Evolutionary conservation across 1,140 invertebrate genomes (phyloP).

Genomic region (Drosophila mayri): DNA sequence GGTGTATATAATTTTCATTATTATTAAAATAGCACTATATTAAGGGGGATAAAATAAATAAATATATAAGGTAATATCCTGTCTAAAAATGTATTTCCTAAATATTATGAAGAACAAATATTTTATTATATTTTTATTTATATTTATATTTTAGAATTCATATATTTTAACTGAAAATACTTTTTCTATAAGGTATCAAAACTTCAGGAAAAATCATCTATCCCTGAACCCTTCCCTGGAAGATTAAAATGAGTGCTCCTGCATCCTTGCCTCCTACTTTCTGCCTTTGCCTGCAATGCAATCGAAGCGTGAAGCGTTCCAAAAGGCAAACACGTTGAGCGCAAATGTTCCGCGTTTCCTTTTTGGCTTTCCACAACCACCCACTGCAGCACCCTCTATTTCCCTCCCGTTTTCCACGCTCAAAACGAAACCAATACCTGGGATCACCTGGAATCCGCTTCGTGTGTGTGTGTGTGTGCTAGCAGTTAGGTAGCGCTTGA

Average conservation of each 20-base stretch:
- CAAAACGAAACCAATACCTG: slow-evolving; percentile 47
- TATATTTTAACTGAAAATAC: too few relatives aligned
- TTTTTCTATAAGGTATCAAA: not conserved
- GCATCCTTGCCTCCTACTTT: not conserved
- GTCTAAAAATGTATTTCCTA: not conserved
- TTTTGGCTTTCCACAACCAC: slow-evolving; percentile 61
- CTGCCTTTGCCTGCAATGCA: slow-evolving; percentile 56
- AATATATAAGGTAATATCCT: too few relatives aligned
- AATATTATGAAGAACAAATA: not conserved
- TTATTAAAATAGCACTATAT: not conserved
- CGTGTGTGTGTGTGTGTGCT: slow-evolving; percentile 38
- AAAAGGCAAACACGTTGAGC: slow-evolving; percentile 79
- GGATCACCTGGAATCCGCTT: slow-evolving; percentile 40
- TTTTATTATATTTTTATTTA: too few relatives aligned
- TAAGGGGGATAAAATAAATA: not conserved
- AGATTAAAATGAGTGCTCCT: slow-evolving; percentile 66
- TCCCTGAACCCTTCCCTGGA: slow-evolving; percentile 31
- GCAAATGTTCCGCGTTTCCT: slow-evolving; percentile 78
- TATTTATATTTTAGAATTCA: too few relatives aligned
- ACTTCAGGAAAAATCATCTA: not conserved
- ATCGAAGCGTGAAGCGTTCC: slow-evolving; percentile 78
- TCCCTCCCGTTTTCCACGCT: slow-evolving; percentile 1
- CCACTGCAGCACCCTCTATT: slow-evolving; percentile 8
- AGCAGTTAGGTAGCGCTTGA: slow-evolving; percentile 79
- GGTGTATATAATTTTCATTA: slow-evolving; percentile 19